Conservation (phyloP, 2,113 vertebrate species). For the Echinops telfairi region DNA sequence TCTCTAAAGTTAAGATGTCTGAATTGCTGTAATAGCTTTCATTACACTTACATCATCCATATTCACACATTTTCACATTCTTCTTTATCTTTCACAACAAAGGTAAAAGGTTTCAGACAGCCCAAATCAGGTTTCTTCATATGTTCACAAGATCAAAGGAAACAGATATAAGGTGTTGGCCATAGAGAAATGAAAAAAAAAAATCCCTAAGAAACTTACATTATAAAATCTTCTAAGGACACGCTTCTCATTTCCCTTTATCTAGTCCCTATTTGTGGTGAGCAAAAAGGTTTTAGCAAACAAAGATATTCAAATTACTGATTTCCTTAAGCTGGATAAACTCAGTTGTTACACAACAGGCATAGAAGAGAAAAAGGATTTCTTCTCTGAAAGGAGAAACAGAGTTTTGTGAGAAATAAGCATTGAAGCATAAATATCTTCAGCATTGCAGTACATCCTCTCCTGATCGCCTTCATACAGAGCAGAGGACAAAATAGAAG, state of each 20-base stretch:
- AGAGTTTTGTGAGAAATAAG: constrained; percentile 46
- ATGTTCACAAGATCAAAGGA: constrained; percentile 64
- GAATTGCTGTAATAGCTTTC: constrained; percentile 39
- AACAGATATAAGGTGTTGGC: constrained; percentile 67
- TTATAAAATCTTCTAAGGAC: constrained; percentile 70
- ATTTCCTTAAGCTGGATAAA: constrained; percentile 73
- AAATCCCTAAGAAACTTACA: constrained; percentile 45
- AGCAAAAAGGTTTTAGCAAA: constrained; percentile 60
- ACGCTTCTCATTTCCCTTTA: constrained; percentile 68
- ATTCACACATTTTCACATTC: constrained; percentile 69
- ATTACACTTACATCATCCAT: constrained; percentile 45
- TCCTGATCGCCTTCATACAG: constrained; percentile 40
- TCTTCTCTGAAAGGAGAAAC: constrained; percentile 54
- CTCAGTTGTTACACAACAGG: constrained; percentile 40
- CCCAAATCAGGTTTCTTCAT: constrained; percentile 75
- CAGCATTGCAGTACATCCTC: constrained; percentile 46
- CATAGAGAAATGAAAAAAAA: constrained; percentile 37
- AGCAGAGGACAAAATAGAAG: constrained; percentile 50
- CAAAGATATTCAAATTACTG: constrained; percentile 70
- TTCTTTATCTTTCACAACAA: constrained; percentile 77
- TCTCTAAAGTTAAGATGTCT: constrained; percentile 56
- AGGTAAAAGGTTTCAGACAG: constrained; percentile 79
- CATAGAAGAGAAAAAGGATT: constrained; percentile 39
- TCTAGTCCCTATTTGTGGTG: constrained; percentile 66
- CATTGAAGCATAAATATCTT: constrained; percentile 49